These are phyloP conservation scores for Lymantria monacha DNA, from an alignment of 2,888 invertebrate species.

Conservation along the genomic window DNA sequence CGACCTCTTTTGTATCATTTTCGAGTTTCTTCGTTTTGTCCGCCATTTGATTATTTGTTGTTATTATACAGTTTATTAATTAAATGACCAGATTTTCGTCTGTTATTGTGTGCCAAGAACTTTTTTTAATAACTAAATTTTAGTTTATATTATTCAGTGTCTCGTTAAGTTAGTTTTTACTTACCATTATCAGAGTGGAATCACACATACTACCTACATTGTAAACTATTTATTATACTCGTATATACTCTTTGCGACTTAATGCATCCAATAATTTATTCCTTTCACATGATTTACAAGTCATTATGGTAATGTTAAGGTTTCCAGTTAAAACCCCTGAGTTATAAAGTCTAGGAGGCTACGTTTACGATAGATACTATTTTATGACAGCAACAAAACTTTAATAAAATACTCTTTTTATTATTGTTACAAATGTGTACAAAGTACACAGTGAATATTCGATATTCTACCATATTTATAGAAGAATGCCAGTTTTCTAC, in stretches of 20 bases:
- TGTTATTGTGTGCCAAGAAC: constrained; percentile 12
- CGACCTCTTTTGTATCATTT: constrained; percentile 79
- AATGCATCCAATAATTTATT: constrained; percentile 69
- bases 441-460: constrained; percentile 21
- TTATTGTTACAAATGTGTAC: constrained; percentile 45
- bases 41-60: constrained; percentile 59
- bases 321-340: constrained; percentile 57
- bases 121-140: not conserved
- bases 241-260: constrained; percentile 54
- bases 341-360: constrained; percentile 63
- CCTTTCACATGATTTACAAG: constrained; percentile 66
- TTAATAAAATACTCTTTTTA: constrained; percentile 49
- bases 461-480: not conserved
- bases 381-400: constrained; percentile 59
- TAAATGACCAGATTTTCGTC: constrained; percentile 9
- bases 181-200: constrained; percentile 19
- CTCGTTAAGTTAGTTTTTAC: constrained; percentile 1
- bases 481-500: too few relatives aligned
- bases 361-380: constrained; percentile 63
- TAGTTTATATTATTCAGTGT: too few relatives aligned
- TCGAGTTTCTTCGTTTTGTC: constrained; percentile 73
- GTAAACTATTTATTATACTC: constrained; percentile 54
- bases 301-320: constrained; percentile 61
- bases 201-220: constrained; percentile 39
- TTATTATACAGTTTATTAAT: constrained; percentile 28